These are phyloP conservation scores for Gerris buenoi DNA, from an alignment of 1,140 invertebrate species.

Conservation along the genomic window DNA sequence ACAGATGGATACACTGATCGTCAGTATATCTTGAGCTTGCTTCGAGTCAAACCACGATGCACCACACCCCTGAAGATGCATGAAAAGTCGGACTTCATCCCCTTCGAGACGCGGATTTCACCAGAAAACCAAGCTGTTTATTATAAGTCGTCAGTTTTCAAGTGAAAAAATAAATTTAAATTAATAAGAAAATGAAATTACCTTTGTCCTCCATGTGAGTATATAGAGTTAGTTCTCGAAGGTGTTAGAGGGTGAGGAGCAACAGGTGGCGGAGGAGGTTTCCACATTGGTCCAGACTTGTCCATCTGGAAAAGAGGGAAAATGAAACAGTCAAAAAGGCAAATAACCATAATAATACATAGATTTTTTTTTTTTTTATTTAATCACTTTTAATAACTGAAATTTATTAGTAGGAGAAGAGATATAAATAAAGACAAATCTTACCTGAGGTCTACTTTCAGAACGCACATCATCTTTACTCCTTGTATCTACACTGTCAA, in stretches of 20 bases:
- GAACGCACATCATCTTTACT: slow-evolving; percentile 26
- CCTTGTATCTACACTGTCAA: slow-evolving; percentile 28
- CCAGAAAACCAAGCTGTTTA: neutral
- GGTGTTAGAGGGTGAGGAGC: slow-evolving; percentile 23
- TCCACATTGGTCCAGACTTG: slow-evolving; percentile 32
- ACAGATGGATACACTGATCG: too few relatives aligned
- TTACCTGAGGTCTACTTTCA: slow-evolving; percentile 26
- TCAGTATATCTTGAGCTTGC: too few relatives aligned
- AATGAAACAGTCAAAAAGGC: too few relatives aligned
- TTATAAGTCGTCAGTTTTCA: neutral
- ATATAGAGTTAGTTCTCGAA: slow-evolving; percentile 27
- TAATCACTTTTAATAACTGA: too few relatives aligned
- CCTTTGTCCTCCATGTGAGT: slow-evolving; percentile 21
- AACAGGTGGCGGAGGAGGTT: slow-evolving; percentile 48
- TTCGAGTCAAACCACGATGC: too few relatives aligned
- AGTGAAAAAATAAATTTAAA: neutral
- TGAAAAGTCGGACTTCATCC: too few relatives aligned
- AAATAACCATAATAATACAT: too few relatives aligned
- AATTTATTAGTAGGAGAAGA: too few relatives aligned
- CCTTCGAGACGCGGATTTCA: too few relatives aligned
- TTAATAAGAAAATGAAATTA: neutral
- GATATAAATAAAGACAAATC: too few relatives aligned
- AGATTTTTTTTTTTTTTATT: too few relatives aligned
- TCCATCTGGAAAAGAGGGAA: slow-evolving; percentile 36
- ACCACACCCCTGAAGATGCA: too few relatives aligned